Percentiles rank a stretch among this genome's conserved stretches.
Conservation (phyloP, 1,140 invertebrate species). For the Penaeus chinensis region DNA sequence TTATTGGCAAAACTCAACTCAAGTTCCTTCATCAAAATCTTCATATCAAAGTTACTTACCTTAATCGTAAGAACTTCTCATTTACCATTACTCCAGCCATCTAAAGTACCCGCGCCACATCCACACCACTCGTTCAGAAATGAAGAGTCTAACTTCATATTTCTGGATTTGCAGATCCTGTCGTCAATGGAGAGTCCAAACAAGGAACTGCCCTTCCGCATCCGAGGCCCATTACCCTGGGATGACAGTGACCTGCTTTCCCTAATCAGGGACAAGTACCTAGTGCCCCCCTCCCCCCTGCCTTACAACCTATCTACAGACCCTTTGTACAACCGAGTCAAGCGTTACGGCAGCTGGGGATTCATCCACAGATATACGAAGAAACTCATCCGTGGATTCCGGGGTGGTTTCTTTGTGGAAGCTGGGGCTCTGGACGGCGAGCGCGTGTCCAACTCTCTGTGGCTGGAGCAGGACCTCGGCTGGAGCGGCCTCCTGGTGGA, state of each 20-base stretch:
- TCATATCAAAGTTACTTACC: too few species aligned
- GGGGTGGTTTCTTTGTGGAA: constrained; percentile 67
- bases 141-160: too few species aligned
- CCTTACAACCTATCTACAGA: constrained; percentile 51
- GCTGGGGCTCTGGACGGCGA: constrained; percentile 68
- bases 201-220: too few species aligned
- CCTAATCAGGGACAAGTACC: neutral
- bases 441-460: constrained; percentile 67
- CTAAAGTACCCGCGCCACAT: too few species aligned
- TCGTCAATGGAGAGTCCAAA: too few species aligned
- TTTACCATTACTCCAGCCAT: too few species aligned
- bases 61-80: too few species aligned
- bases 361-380: constrained; percentile 43
- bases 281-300: constrained; percentile 38
- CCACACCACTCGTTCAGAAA: too few species aligned
- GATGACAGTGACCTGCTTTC: neutral
- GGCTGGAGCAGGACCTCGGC: constrained; percentile 65
- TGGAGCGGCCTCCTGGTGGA: constrained; percentile 69
- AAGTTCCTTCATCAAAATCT: too few species aligned
- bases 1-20: too few species aligned
- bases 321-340: neutral
- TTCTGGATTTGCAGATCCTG: too few species aligned
- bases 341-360: constrained; percentile 30
- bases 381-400: constrained; percentile 45
- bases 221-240: neutral